Evolutionary conservation across 2,113 vertebrate species (phyloP).

Genomic region (Nyctibius bracteatus): DNA sequence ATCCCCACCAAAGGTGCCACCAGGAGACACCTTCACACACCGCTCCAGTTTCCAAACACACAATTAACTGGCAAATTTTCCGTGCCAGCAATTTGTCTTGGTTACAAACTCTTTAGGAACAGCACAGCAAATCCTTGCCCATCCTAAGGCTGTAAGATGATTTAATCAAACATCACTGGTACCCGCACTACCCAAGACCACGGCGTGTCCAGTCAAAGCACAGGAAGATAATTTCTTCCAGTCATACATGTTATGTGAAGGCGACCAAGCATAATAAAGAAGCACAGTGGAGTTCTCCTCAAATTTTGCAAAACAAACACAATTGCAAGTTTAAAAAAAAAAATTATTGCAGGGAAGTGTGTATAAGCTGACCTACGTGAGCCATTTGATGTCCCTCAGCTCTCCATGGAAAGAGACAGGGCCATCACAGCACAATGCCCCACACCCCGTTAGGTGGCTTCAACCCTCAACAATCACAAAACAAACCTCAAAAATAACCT

Average conservation of each 20-base stretch:
- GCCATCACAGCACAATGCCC: accelerated
- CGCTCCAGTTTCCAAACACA: not conserved
- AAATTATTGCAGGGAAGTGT: not conserved
- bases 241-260: accelerated
- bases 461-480: not conserved
- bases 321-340: not conserved
- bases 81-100: not conserved
- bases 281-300: not conserved
- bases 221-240: not conserved
- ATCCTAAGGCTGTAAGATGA: not conserved
- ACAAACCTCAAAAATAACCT: not conserved
- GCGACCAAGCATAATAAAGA: not conserved
- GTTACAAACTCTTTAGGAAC: not conserved
- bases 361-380: accelerated
- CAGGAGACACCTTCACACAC: not conserved
- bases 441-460: not conserved
- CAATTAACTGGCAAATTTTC: not conserved
- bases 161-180: not conserved
- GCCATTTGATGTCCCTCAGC: not conserved
- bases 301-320: not conserved
- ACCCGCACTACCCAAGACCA: not conserved
- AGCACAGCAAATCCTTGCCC: accelerated
- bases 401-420: not conserved
- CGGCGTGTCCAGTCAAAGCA: accelerated
- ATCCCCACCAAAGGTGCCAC: not conserved